Conservation (phyloP, 2,888 invertebrate genomes). For the Aporophyla nigra region DNA sequence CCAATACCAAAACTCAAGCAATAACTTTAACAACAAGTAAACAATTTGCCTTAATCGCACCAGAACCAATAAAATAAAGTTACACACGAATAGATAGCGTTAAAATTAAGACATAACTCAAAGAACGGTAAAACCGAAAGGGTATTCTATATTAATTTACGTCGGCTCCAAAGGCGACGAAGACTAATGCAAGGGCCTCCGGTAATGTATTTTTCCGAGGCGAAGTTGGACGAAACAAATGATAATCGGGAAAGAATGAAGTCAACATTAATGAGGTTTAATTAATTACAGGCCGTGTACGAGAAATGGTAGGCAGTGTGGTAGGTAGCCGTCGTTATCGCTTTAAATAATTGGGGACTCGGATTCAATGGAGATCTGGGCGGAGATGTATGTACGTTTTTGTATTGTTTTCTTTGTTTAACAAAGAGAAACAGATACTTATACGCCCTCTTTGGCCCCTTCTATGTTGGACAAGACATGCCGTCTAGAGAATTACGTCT, state of each 20-base stretch:
- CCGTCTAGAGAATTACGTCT: conserved; percentile 54
- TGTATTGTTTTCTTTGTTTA: conserved; percentile 49
- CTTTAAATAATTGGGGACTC: conserved; percentile 55
- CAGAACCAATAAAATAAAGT: conserved; percentile 53
- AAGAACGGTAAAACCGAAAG: conserved; percentile 86
- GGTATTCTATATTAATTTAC: conserved; percentile 90
- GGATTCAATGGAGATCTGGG: conserved; percentile 49
- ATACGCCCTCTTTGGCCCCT: conserved; percentile 23
- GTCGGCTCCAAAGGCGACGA: conserved; percentile 87
- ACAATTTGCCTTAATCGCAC: conserved; percentile 54
- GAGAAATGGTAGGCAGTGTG: conserved; percentile 64
- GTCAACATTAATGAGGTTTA: conserved; percentile 86
- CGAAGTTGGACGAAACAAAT: conserved; percentile 87
- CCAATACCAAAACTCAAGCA: conserved; percentile 49
- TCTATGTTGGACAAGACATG: conserved; percentile 41
- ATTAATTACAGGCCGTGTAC: conserved; percentile 84
- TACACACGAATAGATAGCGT: conserved; percentile 72
- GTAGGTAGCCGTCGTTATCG: conserved; percentile 58
- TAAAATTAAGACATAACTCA: conserved; percentile 75
- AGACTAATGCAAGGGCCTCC: conserved; percentile 87
- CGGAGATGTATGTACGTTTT: conserved; percentile 23
- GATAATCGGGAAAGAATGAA: conserved; percentile 90
- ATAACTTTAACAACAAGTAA: conserved; percentile 52
- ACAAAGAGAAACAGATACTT: conserved; percentile 47
- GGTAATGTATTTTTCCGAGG: conserved; percentile 89